Conservation (phyloP, 2,797 vertebrate species). For the Brachymystax lenok region DNA sequence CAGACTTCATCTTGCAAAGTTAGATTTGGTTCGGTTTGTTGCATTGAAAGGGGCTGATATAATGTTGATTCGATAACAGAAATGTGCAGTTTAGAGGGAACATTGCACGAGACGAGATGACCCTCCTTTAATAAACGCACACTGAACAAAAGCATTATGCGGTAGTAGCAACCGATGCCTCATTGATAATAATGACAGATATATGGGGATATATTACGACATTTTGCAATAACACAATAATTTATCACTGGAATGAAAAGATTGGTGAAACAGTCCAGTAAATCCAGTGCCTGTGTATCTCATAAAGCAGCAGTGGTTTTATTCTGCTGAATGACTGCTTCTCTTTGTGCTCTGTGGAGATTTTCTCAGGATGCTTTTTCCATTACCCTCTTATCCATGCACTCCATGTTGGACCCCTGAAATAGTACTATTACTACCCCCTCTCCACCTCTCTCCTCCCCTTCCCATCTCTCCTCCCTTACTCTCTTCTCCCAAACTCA, state of each 20-base stretch:
- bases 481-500: too few species aligned
- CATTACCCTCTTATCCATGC: slow-evolving; percentile 57
- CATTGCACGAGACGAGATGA: too few species aligned
- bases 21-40: too few species aligned
- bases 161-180: neutral
- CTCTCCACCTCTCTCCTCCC: slow-evolving; percentile 11
- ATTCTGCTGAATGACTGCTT: slow-evolving; percentile 21
- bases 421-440: slow-evolving; percentile 55
- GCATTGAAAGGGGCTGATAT: too few species aligned
- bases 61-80: too few species aligned
- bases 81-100: too few species aligned
- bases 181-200: neutral
- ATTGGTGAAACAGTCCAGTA: neutral
- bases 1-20: too few species aligned
- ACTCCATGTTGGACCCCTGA: slow-evolving; percentile 65
- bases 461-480: neutral
- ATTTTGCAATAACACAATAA: neutral
- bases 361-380: slow-evolving; percentile 18
- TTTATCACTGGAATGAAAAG: neutral
- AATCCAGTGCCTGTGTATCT: neutral
- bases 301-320: neutral
- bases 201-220: neutral
- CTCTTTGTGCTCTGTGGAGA: slow-evolving; percentile 40
- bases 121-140: too few species aligned
- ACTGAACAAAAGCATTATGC: neutral